Evolutionary conservation across 2,888 invertebrate genomes (phyloP), one percentile per base, ranked within the genome.

Genomic region (Volucella bombylans): DNA sequence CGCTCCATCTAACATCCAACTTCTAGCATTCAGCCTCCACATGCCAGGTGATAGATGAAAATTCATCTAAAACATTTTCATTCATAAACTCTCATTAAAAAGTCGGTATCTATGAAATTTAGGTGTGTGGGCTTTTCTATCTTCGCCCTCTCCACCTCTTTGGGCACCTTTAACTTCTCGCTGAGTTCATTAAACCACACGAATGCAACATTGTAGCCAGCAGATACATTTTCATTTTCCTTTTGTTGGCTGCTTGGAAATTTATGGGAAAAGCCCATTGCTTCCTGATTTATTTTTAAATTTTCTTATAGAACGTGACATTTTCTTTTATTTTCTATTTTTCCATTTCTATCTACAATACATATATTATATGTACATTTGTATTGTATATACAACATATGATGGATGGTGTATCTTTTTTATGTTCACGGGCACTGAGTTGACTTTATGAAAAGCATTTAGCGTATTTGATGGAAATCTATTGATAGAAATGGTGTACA

Each of bases 81-180:
- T 83, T 83, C 83, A 83, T 80, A 67, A 74, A 62, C 23, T 74
- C 65, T 82, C 52, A 62, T 78, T 73, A 78, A 62, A 59, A 61
- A 31, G 31, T 31, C 31, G 31, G 45, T 52, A 52, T 67, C 67
- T 31, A 39, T 43, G 11, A 67, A 31, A n/a, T 14, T 50, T 50
- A 31, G 31, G 39, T 45, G 61, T 52, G 79, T 73, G 73, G 65
- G 79, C 31, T n/a, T 67, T 73, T 67, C 55, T 10, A 31, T 31
- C 4, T 31, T 31, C 31, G 31, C 31, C 31, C 31, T 38, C n/a
- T 9, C n/a, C 10, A 31, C 23, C 52, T 61, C 55, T 50, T 31
- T 38, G 50, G 55, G 43, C 41, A 59, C 50, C 62, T 43, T 11
- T 14, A 39, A 39, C 41, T 59, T 15, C 15, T 31, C 31, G 31